A percentile compares a stretch with the other conserved stretches of the same genome.
Conservation (phyloP, 1,140 invertebrate species). For the Drosophila sechellia region DNA sequence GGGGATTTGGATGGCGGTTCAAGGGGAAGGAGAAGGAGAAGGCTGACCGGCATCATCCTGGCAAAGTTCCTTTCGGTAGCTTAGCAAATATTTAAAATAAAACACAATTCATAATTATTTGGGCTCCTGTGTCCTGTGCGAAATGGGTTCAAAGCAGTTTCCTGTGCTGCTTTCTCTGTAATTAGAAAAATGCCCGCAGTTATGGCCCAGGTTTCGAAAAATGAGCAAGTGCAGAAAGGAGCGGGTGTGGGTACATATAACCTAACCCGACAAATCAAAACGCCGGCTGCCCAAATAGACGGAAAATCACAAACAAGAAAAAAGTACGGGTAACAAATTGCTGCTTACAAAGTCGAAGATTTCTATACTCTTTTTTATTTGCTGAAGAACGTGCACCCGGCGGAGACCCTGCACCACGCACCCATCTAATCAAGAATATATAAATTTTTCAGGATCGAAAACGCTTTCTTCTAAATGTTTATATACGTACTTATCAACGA, state of each 20-base stretch:
- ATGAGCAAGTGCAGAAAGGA: not conserved
- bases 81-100: constrained; percentile 76
- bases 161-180: constrained; percentile 43
- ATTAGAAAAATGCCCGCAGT: constrained; percentile 79
- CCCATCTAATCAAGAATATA: not conserved
- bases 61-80: constrained; percentile 68
- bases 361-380: not conserved
- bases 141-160: constrained; percentile 66
- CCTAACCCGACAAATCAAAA: constrained; percentile 36
- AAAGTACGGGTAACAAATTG: not conserved
- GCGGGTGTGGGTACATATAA: not conserved
- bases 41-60: constrained; percentile 11
- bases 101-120: constrained; percentile 71
- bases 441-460: not conserved
- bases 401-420: no score
- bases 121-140: constrained; percentile 11
- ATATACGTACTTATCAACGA: no score
- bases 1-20: not conserved
- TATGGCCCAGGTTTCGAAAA: constrained; percentile 7
- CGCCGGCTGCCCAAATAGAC: constrained; percentile 29
- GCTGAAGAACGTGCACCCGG: no score
- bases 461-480: no score
- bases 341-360: not conserved
- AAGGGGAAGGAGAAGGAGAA: not conserved
- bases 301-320: constrained; percentile 9